Evolutionary conservation across 2,888 invertebrate species (phyloP), one percentile per base, ranked within the genome.

Genomic region (Dynastes grantii): DNA sequence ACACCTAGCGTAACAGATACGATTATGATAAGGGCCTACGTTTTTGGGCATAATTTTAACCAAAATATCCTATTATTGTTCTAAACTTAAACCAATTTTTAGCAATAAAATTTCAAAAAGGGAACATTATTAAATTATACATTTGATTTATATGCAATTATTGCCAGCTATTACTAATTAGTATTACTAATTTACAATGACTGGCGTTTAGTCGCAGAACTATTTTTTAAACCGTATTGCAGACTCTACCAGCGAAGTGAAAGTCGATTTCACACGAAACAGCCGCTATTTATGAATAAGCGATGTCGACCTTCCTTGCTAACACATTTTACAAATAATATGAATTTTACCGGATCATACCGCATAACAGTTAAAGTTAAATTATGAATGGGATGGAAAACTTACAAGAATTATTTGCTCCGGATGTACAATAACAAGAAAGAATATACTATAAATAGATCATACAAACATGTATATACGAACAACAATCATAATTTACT

Each of bases 231-330:
- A 45, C 11, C 45, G 32, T 22, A 63, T 32, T 63, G 63, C 11
- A 32, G 5, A 32, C 68, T 49, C 13, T 32, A 40, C 37, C 16
- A 40, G 22, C 45, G 51, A 51, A 68, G 68, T 68, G 68, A 68
- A 68, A 68, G 68, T 68, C 51, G 68, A 68, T 68, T 68, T 68
- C 68, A 68, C 68, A 53, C 40, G 49, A 68, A 49, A 51, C 27
- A n/a, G 27, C 22, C 13, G 16, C 16, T 22, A 68, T 51, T 51
- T 68, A 68, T 29, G 51, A 68, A 68, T 68, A 68, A 68, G 51
- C 68, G 51, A 68, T 51, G 29, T 68, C 68, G 51, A 68, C 68
- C 68, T 68, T 68, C 27, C 49, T 5, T 68, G 29, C 22, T 13
- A 29, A 32, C 27, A 61, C 11, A 63, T 63, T 63, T 29, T 13